Evolutionary conservation across 2,888 invertebrate species (phyloP).

Genomic region (Ctenicera cuprea): DNA sequence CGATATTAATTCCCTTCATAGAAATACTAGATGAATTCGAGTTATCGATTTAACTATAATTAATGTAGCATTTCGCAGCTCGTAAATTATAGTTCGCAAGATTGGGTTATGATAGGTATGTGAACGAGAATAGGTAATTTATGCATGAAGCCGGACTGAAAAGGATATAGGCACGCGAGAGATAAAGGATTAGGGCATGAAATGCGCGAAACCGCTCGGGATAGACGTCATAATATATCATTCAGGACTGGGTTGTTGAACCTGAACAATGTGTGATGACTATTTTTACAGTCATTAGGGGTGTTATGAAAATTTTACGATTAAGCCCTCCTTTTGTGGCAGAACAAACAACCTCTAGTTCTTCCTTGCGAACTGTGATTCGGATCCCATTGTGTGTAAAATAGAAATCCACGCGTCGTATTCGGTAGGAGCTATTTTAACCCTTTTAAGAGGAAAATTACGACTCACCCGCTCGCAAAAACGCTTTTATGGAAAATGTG

Average conservation of each 20-base stretch:
- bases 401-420: conserved; percentile 12
- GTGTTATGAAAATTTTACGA: conserved; percentile 31
- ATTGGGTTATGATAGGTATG: conserved; percentile 29
- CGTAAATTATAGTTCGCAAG: conserved; percentile 17
- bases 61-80: conserved; percentile 21
- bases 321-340: conserved; percentile 17
- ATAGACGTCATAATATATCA: conserved; percentile 32
- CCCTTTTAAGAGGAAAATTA: conserved; percentile 15
- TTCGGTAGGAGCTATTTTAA: conserved; percentile 4
- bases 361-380: conserved; percentile 15
- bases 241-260: conserved; percentile 22
- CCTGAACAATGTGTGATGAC: conserved; percentile 24
- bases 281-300: conserved; percentile 30
- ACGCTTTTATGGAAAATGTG: conserved; percentile 32
- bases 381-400: conserved; percentile 20
- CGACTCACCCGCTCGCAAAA: conserved; percentile 21
- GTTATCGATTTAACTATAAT: conserved; percentile 21
- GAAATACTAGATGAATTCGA: no score
- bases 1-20: no score
- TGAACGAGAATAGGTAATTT: conserved; percentile 21
- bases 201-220: conserved; percentile 28
- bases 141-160: conserved; percentile 20
- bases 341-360: conserved; percentile 25
- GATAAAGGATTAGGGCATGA: conserved; percentile 35
- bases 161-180: conserved; percentile 17